These are phyloP conservation scores for Clarias gariepinus DNA, from an alignment of 2,113 vertebrate species.

Conservation along the genomic window DNA sequence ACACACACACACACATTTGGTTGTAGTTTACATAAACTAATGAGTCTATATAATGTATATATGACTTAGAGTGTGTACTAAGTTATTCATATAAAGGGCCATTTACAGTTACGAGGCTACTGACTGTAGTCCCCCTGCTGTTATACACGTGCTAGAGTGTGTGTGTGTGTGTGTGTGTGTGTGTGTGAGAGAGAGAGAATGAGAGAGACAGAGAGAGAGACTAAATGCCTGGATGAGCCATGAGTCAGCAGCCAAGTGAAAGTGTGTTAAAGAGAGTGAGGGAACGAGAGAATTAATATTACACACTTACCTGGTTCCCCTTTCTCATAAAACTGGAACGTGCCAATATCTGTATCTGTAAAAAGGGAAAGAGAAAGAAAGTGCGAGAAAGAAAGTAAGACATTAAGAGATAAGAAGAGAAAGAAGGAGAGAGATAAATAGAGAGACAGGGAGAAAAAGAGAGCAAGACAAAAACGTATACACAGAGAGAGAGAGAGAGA, in stretches of 20 bases:
- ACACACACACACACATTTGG: constrained; percentile 27
- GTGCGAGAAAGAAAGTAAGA: constrained; percentile 45
- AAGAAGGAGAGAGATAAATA: constrained; percentile 19
- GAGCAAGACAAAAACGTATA: constrained; percentile 16
- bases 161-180: not conserved
- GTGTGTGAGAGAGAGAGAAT: not conserved
- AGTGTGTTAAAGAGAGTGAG: not conserved
- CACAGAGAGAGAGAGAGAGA: constrained; percentile 51
- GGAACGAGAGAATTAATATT: constrained; percentile 30
- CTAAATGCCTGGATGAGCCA: not conserved
- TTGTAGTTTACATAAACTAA: not conserved
- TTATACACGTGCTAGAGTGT: not conserved
- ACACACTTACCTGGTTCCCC: constrained; percentile 85
- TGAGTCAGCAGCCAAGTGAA: too few species aligned
- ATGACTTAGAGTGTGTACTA: too few species aligned
- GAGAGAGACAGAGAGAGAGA: not conserved
- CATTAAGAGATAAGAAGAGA: constrained; percentile 18
- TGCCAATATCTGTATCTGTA: constrained; percentile 90
- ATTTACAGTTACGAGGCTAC: not conserved
- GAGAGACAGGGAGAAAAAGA: constrained; percentile 51
- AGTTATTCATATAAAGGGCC: not conserved
- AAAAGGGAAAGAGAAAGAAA: constrained; percentile 11
- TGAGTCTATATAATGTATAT: not conserved
- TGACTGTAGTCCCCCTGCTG: not conserved
- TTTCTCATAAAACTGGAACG: constrained; percentile 89